phyloP scores from a whole-genome alignment of 2,113 vertebrate genomes.

The Lepidothrix coronata region DNA sequence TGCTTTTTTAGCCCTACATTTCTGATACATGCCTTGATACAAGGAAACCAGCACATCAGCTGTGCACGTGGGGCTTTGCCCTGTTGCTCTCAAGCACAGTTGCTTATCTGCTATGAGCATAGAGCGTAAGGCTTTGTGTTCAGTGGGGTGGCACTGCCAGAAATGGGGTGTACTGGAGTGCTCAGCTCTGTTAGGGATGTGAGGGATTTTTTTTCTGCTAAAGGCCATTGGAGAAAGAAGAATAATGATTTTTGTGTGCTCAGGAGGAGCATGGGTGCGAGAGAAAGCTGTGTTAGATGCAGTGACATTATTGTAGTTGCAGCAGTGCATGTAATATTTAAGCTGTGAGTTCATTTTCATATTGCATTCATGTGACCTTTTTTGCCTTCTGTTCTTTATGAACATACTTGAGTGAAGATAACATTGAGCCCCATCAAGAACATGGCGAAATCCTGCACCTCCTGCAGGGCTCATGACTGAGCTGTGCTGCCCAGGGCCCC shows the following conservation, averaged over 20 bases:
- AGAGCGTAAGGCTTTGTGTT: background rate
- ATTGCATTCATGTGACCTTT: background rate
- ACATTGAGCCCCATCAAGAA: background rate
- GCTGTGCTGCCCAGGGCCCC: background rate
- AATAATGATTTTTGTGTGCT: background rate
- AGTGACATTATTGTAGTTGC: background rate
- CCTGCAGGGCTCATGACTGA: background rate
- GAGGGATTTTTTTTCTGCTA: background rate
- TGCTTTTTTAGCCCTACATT: background rate
- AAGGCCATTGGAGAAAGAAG: background rate
- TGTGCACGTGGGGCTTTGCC: background rate
- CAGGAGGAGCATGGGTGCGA: background rate
- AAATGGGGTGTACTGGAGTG: background rate
- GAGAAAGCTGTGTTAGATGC: background rate
- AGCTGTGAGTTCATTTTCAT: background rate
- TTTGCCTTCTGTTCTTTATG: background rate
- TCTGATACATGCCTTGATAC: background rate
- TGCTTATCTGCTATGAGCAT: background rate
- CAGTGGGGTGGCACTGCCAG: background rate
- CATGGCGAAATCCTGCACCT: background rate
- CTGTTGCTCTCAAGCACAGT: accelerated
- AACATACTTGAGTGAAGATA: background rate
- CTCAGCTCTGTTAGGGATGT: background rate
- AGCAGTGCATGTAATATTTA: background rate
- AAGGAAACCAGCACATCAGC: background rate